These are phyloP conservation scores for Limenitis camilla DNA, from an alignment of 2,888 invertebrate genomes.

Conservation along the genomic window DNA sequence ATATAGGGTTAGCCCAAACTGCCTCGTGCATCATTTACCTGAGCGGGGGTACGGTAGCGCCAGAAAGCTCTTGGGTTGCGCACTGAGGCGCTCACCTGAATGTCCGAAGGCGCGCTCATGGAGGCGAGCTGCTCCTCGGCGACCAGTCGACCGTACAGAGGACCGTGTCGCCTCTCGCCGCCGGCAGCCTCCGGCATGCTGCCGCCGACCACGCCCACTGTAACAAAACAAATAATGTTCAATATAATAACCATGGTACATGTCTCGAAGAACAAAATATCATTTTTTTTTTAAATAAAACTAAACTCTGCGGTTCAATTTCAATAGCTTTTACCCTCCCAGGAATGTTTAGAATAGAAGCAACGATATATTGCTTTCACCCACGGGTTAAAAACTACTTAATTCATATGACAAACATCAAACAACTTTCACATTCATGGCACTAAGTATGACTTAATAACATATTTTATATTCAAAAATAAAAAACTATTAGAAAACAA, in stretches of 20 bases:
- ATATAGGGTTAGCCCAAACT: conserved; percentile 42
- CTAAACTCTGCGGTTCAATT: no score
- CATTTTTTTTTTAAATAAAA: no score
- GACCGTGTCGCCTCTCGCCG: conserved; percentile 80
- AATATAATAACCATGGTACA: background rate
- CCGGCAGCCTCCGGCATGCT: conserved; percentile 63
- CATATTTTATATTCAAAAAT: no score
- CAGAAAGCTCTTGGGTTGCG: conserved; percentile 72
- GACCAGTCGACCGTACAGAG: conserved; percentile 92
- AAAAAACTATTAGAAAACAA: no score
- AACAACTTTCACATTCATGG: no score
- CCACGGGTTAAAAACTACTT: no score
- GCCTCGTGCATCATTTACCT: conserved; percentile 74
- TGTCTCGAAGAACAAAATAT: no score
- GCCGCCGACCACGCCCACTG: conserved; percentile 69
- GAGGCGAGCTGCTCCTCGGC: conserved; percentile 88
- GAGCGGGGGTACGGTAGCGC: conserved; percentile 64
- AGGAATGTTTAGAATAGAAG: no score
- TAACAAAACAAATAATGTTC: conserved; percentile 35
- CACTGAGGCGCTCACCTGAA: conserved; percentile 73
- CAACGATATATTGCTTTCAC: no score
- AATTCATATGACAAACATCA: no score
- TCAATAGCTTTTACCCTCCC: no score
- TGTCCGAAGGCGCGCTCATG: conserved; percentile 78
- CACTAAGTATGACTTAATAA: no score